These are phyloP conservation scores for Heliconius eleuchia DNA, from an alignment of 1,140 invertebrate species.

Conservation along the genomic window DNA sequence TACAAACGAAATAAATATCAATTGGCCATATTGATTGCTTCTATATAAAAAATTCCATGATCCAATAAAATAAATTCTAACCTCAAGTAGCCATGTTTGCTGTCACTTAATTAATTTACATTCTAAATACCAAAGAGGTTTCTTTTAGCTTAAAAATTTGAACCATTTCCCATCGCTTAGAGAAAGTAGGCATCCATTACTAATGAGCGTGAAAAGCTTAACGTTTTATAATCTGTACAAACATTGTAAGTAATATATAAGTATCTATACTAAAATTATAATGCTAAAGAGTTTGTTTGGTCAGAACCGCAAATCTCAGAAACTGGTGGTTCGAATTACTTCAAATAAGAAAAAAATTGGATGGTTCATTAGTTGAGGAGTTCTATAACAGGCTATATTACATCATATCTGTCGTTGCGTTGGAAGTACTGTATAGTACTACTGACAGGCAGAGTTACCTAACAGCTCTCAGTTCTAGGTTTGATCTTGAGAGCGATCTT, in stretches of 20 bases:
- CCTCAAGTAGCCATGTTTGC: background rate
- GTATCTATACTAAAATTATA: too few relatives aligned
- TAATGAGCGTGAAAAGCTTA: slow-evolving; percentile 5
- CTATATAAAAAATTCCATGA: background rate
- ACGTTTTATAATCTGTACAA: background rate
- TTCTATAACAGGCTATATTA: too few relatives aligned
- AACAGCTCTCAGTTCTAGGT: too few relatives aligned
- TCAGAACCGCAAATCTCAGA: too few relatives aligned
- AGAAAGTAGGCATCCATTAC: slow-evolving; percentile 3
- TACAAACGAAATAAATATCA: background rate
- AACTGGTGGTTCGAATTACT: too few relatives aligned
- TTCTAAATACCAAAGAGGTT: background rate
- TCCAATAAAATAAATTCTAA: background rate
- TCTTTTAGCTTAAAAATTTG: background rate
- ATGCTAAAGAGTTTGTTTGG: too few relatives aligned
- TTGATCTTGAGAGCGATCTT: too few relatives aligned
- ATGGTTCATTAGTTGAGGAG: too few relatives aligned
- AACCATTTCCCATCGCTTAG: slow-evolving; percentile 4
- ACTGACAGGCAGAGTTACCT: too few relatives aligned
- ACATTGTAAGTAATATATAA: background rate
- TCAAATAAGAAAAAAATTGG: background rate
- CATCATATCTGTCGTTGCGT: too few relatives aligned
- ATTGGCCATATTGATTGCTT: background rate
- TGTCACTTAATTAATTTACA: slow-evolving; percentile 8
- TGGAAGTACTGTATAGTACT: too few relatives aligned